Evolutionary conservation across 2,888 invertebrate species (phyloP), one percentile per base, ranked within the genome.

Genomic region (Melieria picta): DNA sequence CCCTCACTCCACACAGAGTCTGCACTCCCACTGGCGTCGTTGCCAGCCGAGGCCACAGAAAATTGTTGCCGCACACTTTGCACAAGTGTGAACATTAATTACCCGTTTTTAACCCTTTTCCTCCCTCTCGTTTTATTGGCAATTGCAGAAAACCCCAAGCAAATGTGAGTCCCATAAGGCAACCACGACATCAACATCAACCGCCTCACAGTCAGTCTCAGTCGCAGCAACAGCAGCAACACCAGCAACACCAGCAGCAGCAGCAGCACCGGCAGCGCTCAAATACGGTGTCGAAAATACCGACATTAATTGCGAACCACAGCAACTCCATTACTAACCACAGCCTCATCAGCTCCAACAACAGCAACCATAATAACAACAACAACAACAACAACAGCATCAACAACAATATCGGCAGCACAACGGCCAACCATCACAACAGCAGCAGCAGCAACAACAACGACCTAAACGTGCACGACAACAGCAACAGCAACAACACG

Each of bases 131-230:
- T 65, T 61, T 65, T 70, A 64, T 65, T 70, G 70, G 43, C 65
- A 61, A 43, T 88, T 88, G 50, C 87, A 91, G 91, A 89, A 91
- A 91, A 90, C 85, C 85, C 81, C 86, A 85, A 82, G 89, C 90
- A 88, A 86, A 84, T 83, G 84, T 84, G 80, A 87, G 86, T 79
- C 87, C 87, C 78, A 84, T 85, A 79, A 82, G 84, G 75, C 85
- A 85, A 76, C 76, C 78, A 69, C 79, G 78, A 76, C 73, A 67
- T 60, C 69, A 61, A 68, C 68, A 58, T 71, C 75, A 71, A 71
- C 74, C 64, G 64, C 74, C 70, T 65, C 73, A 72, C 68, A 69
- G 68, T 68, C 76, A 73, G 60, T 73, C 70, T 48, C 74, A 74
- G 57, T 79, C 78, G 76, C 81, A 77, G 72, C 79, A 75, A 72